A percentile compares a stretch with the other conserved stretches of the same genome.
These are phyloP conservation scores for Mesaphorura yosii DNA, from an alignment of 1,140 invertebrate genomes.

Conservation along the genomic window DNA sequence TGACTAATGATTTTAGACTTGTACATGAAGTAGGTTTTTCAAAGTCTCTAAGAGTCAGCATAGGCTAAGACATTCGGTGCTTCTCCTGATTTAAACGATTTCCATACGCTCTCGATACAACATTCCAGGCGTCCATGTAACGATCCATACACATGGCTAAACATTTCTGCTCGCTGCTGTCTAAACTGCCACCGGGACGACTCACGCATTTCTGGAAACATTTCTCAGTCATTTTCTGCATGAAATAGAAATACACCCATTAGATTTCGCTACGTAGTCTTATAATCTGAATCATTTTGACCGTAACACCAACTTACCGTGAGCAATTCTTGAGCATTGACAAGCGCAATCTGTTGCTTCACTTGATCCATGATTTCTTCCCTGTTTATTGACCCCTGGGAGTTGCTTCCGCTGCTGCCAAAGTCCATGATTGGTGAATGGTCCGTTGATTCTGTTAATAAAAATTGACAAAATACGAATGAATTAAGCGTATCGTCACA, in stretches of 20 bases:
- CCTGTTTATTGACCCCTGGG: conserved; percentile 64
- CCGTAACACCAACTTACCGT: too few relatives aligned
- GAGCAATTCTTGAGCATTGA: conserved; percentile 85
- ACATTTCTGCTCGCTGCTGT: conserved; percentile 62
- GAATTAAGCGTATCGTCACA: too few relatives aligned
- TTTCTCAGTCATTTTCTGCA: conserved; percentile 91
- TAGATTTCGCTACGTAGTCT: too few relatives aligned
- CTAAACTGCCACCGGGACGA: conserved; percentile 62
- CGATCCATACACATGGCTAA: conserved; percentile 39
- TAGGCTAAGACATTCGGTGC: conserved; percentile 27
- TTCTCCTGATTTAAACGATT: conserved; percentile 65
- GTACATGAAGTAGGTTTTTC: too few relatives aligned
- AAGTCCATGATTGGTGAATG: not conserved
- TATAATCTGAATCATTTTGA: too few relatives aligned
- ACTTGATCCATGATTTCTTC: conserved; percentile 90
- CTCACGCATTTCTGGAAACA: conserved; percentile 90
- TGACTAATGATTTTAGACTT: too few relatives aligned
- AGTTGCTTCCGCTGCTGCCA: conserved; percentile 21
- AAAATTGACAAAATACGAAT: not conserved
- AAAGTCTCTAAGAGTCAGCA: too few relatives aligned
- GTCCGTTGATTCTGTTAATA: conserved; percentile 1
- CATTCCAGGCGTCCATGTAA: conserved; percentile 81
- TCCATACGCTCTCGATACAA: conserved; percentile 73
- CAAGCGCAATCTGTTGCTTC: conserved; percentile 88
- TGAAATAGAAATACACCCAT: conserved; percentile 36